Base-by-base conservation (phyloP, 2,797 vertebrate genomes). In the Gymnocypris eckloni region DNA sequence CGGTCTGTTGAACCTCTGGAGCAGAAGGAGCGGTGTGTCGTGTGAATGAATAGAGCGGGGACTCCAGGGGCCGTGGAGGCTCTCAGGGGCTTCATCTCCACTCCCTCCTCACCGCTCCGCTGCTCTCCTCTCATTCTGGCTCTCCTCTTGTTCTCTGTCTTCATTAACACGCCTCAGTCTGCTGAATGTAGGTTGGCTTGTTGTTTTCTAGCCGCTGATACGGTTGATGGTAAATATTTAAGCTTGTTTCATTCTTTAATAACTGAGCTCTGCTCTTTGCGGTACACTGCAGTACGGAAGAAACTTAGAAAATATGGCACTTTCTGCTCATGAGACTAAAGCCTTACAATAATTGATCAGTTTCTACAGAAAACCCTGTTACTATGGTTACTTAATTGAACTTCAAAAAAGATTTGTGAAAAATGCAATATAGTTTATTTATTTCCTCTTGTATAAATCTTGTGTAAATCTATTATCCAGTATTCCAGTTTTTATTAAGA, bases 141-240 rank as follows among this genome's bases (percentile, higher is more conserved):
- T 16, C 77, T 72, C 50, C 9, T 79, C 66, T 5, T 50, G 56
- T 76, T 72, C 33, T 59, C 75, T 82, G 75, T 87, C 81, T 79
- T 64, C 41, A 82, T 87, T 79, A 83, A 25, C 81, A 41, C 28
- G 33, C 41, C 16, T 77, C 41, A 4, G 64, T 37, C 66, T 37
- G 56, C 64, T 4, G 25, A 78, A 80, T 45, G n/a, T 69, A 5
- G 18, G 61, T 4, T 20, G 76, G 41, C 69, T 11, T 75, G 4
- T 70, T 37, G 52, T 79, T 48, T 78, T 16, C 25, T 39, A 25
- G 52, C 20, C 79, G 52, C 39, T n/a, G 64, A 77, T 61, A 56
- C 6, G 39, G 11, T 61, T 45, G 16, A 33, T 52, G 10, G n/a
- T 56, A 43, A 56, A 77, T 41, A 54, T 76, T 13, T 56, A 56